Percentiles rank a stretch among this genome's conserved stretches.
Evolutionary conservation across 2,113 vertebrate species (phyloP).

Genomic region (Sakesphorus luctuosus): DNA sequence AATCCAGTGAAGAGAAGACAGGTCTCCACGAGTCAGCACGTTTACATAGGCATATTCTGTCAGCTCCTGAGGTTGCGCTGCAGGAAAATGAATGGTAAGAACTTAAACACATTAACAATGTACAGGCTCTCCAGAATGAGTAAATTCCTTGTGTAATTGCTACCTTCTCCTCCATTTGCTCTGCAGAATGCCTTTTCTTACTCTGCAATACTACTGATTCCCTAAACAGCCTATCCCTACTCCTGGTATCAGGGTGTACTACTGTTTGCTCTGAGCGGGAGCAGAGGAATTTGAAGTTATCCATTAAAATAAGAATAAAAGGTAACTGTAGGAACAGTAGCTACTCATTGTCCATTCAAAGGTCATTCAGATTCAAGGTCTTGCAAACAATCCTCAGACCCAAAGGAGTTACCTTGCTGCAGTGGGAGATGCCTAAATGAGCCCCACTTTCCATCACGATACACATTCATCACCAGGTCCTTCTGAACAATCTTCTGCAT

Average conservation of each 20-base stretch:
- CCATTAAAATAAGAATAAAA: background rate
- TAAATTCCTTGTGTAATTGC: background rate
- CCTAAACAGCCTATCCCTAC: background rate
- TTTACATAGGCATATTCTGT: constrained; percentile 91
- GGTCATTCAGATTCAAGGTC: background rate
- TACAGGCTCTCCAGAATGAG: background rate
- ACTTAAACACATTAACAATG: background rate
- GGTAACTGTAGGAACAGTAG: background rate
- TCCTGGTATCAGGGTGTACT: background rate
- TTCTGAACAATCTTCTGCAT: constrained; percentile 76
- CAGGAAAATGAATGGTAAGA: background rate
- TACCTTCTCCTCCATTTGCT: background rate
- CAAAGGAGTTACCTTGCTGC: constrained; percentile 76
- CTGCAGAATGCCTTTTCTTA: background rate
- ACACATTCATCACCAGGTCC: constrained; percentile 90
- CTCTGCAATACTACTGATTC: background rate
- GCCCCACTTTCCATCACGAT: constrained; percentile 90
- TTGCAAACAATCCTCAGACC: background rate
- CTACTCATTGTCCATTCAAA: background rate
- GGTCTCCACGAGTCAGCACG: constrained; percentile 90
- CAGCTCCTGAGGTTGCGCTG: constrained; percentile 79
- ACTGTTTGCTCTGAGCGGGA: background rate
- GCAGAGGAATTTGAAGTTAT: background rate
- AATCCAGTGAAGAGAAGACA: constrained; percentile 93
- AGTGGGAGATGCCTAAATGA: constrained; percentile 87